Percentiles rank a stretch among this genome's conserved stretches.
Evolutionary conservation across 2,797 vertebrate genomes (phyloP).

Genomic region (Anisognathus igniventris): DNA sequence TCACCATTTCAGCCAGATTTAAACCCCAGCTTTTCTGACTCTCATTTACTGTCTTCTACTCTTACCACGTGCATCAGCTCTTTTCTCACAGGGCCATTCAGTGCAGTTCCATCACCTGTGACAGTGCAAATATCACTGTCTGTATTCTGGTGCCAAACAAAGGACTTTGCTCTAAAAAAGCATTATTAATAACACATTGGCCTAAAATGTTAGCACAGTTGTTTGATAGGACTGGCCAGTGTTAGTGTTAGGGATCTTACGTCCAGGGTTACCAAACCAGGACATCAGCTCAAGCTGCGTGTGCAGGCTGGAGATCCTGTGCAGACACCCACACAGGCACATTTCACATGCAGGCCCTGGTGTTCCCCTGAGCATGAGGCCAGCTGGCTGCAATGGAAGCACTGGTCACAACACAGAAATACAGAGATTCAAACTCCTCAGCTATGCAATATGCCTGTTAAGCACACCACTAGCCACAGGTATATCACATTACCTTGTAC

Average conservation of each 20-base stretch:
- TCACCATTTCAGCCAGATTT: neutral
- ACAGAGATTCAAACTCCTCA: neutral
- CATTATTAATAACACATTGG: neutral
- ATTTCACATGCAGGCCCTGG: rapidly evolving
- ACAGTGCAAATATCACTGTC: neutral
- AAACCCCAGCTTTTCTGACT: neutral
- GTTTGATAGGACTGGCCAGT: neutral
- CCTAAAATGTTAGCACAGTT: neutral
- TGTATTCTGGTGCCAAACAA: neutral
- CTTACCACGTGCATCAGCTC: rapidly evolving
- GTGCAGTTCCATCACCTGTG: neutral
- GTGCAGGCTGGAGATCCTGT: neutral
- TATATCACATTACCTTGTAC: neutral
- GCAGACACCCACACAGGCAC: neutral
- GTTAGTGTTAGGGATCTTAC: neutral
- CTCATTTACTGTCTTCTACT: neutral
- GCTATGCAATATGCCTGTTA: neutral
- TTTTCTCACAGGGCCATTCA: neutral
- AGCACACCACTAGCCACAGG: neutral
- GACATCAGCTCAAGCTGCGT: neutral
- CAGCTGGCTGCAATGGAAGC: neutral
- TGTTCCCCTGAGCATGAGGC: neutral
- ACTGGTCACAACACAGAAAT: neutral
- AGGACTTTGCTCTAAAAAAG: neutral
- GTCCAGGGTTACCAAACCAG: neutral